Base-by-base conservation (phyloP, 2,888 invertebrate species). In the Euproctis similis region DNA sequence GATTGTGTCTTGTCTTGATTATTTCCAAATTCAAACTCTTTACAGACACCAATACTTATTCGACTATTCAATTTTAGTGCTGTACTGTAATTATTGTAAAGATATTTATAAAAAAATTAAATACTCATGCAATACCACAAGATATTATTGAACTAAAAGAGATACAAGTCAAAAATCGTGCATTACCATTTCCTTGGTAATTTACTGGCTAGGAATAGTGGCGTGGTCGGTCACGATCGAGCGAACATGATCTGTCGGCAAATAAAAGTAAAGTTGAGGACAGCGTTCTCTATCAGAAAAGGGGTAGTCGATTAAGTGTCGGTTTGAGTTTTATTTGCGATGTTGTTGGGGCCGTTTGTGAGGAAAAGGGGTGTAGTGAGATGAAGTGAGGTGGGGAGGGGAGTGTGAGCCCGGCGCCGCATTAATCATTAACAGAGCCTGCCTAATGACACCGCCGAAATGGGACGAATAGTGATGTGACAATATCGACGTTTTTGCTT, bases 341-440 rank as follows among this genome's bases (percentile, higher is more conserved):
- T 53, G 57, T 53, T n/a, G n/a, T n/a, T n/a, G 34, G 26, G 26
- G 16, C 25, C 16, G 19, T 27, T 17, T 26, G 28, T 34, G 48
- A 54, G 51, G 42, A 39, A 38, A 49, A 48, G 53, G 34, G 4
- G 34, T 24, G 17, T 24, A 17, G 27, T 9, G 31, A 36, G 31
- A 31, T 33, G 47, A 42, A 42, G 41, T 46, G 41, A 32, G 48
- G 47, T 10, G 43, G 30, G 37, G 40, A 54, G 67, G 61, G 63
- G 54, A 63, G 69, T 69, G 69, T 71, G 71, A 64, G 68, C 60
- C 45, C 62, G 74, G 78, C 77, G 76, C 76, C 78, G 71, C 82
- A 84, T 84, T 81, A 84, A 84, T 82, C 82, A 84, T 84, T 84
- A 82, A 81, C 76, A 70, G 74, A 71, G 77, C 65, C 76, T 74